phyloP scores from a whole-genome alignment of 2,797 vertebrate species.

The Anguilla anguilla region DNA sequence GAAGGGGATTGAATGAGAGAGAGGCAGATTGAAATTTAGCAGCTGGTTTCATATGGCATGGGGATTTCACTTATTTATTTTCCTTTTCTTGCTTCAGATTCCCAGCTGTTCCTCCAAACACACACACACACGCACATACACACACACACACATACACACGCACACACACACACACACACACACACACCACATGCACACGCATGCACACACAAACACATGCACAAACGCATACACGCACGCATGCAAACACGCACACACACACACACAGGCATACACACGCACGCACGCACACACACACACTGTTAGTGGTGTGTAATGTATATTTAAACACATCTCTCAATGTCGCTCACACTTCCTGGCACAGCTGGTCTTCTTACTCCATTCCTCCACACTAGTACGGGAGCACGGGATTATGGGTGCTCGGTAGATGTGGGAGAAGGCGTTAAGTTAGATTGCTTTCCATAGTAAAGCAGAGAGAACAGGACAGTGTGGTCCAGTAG shows the following conservation, averaged over 20 bases:
- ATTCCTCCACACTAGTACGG: too few relatives aligned
- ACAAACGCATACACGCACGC: background rate
- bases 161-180: constrained; percentile 10
- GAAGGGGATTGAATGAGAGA: constrained; percentile 18
- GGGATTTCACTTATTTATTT: constrained; percentile 19
- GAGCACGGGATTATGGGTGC: too few relatives aligned
- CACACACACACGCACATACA: constrained; percentile 23
- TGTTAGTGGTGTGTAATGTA: too few relatives aligned
- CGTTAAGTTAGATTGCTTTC: too few relatives aligned
- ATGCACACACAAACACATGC: constrained; percentile 6
- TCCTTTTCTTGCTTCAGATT: background rate
- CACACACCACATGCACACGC: background rate
- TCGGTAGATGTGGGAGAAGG: too few relatives aligned
- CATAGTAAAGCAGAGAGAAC: too few relatives aligned
- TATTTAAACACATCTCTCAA: too few relatives aligned
- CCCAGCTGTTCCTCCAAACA: background rate
- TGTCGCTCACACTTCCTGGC: too few relatives aligned
- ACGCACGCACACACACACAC: too few relatives aligned
- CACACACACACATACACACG: constrained; percentile 1
- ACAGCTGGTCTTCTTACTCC: too few relatives aligned
- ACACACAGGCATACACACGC: background rate
- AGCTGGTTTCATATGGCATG: background rate
- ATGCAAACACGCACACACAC: background rate
- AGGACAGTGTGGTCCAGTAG: too few relatives aligned
- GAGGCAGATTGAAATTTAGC: background rate